Evolutionary conservation across 2,797 vertebrate genomes (phyloP).

Genomic region (Loriculus beryllinus): DNA sequence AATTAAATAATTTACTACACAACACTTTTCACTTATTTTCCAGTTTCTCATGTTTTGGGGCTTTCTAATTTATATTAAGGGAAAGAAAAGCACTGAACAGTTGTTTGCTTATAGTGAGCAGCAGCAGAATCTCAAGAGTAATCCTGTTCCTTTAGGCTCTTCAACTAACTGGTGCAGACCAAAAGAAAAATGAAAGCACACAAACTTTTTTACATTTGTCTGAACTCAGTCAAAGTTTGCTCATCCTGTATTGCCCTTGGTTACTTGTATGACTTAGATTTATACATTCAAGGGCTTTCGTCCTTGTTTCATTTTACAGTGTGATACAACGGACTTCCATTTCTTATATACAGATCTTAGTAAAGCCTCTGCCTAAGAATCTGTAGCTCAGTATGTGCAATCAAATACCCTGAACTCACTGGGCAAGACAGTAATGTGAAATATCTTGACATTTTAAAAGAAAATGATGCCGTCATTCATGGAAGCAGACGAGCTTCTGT

Average conservation of each 20-base stretch:
- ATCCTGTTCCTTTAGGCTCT: conserved; percentile 27
- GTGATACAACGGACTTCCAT: neutral
- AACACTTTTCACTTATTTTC: neutral
- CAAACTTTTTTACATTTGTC: neutral
- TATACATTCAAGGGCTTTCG: neutral
- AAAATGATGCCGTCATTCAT: neutral
- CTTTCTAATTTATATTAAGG: neutral
- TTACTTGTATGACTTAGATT: conserved; percentile 19
- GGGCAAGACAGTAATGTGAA: neutral
- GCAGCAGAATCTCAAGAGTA: conserved; percentile 24
- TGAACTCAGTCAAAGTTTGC: conserved; percentile 22
- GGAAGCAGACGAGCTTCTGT: neutral
- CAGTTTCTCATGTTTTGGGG: neutral
- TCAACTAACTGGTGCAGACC: conserved; percentile 17
- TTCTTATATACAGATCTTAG: neutral
- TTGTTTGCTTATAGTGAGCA: conserved; percentile 5
- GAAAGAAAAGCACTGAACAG: conserved; percentile 17
- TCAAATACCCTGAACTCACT: neutral
- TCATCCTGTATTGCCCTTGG: conserved; percentile 27
- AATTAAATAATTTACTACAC: neutral
- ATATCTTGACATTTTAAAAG: neutral
- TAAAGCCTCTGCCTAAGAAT: neutral
- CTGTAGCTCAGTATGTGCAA: neutral
- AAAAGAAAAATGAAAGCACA: conserved; percentile 24
- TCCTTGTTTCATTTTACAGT: neutral